Percentiles rank a stretch among this genome's conserved stretches.
phyloP scores from a whole-genome alignment of 2,888 invertebrate genomes.

The Suillia variegata region DNA sequence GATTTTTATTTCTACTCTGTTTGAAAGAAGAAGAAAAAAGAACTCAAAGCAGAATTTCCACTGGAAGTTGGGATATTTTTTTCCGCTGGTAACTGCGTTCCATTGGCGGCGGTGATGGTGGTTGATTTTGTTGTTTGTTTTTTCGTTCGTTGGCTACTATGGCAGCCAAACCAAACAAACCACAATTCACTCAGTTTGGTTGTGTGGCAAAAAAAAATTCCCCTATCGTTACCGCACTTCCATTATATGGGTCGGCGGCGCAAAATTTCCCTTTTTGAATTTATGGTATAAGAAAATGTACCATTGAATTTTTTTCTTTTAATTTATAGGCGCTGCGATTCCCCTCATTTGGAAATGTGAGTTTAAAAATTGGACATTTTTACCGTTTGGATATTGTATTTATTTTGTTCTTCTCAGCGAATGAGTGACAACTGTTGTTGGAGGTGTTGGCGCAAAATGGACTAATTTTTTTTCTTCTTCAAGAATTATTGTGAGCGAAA shows the following conservation, averaged over 20 bases:
- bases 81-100: background rate
- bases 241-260: background rate
- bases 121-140: background rate
- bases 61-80: background rate
- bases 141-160: background rate
- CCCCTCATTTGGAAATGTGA: no score
- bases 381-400: no score
- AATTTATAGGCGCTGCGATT: constrained; percentile 6
- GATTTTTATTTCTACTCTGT: no score
- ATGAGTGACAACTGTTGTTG: no score
- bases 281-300: background rate
- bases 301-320: constrained; percentile 8
- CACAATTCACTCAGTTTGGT: constrained; percentile 50
- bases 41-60: background rate
- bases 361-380: no score
- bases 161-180: constrained; percentile 51
- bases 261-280: no score
- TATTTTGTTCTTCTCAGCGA: no score
- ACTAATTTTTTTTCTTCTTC: no score
- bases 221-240: constrained; percentile 11
- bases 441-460: no score
- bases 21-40: no score
- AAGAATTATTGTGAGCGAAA: no score
- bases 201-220: constrained; percentile 18
- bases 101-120: no score